Conservation (phyloP, 2,797 vertebrate species). For the Myoxocephalus aenaeus region DNA sequence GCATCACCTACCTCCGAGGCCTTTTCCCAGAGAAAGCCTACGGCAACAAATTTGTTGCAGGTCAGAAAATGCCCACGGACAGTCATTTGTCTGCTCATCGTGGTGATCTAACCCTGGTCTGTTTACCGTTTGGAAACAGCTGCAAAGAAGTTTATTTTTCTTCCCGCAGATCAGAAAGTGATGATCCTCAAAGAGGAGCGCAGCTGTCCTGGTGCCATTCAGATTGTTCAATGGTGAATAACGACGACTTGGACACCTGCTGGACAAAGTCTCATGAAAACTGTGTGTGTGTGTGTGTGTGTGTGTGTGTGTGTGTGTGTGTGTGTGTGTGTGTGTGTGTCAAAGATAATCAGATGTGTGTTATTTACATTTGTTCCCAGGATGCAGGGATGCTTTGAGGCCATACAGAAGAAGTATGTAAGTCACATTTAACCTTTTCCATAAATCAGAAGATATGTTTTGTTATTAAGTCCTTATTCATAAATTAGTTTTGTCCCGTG, state of each 20-base stretch:
- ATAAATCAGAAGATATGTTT: not conserved
- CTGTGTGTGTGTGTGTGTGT: not conserved
- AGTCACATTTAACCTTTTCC: slow-evolving; percentile 74
- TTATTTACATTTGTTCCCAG: slow-evolving; percentile 76
- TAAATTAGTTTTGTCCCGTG: slow-evolving; percentile 19
- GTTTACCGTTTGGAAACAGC: not conserved
- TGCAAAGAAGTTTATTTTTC: slow-evolving; percentile 32
- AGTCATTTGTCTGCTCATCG: not conserved
- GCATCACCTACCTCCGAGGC: slow-evolving; percentile 93
- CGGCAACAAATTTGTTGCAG: slow-evolving; percentile 89
- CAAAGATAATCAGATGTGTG: not conserved
- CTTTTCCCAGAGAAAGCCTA: slow-evolving; percentile 94
- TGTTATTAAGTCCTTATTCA: slow-evolving; percentile 1
- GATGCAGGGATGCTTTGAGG: slow-evolving; percentile 97
- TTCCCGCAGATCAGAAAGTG: slow-evolving; percentile 90
- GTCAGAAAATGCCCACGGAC: slow-evolving; percentile 72
- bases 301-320: not conserved
- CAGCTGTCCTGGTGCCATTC: slow-evolving; percentile 89
- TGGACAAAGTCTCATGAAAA: not conserved
- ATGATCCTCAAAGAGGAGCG: slow-evolving; percentile 92
- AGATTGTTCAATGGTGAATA: slow-evolving; percentile 92
- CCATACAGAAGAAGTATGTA: slow-evolving; percentile 95
- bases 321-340: not conserved
- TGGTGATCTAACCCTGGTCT: not conserved
- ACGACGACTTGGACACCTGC: not conserved